phyloP scores from a whole-genome alignment of 2,797 vertebrate genomes.

The Erithacus rubecula region DNA sequence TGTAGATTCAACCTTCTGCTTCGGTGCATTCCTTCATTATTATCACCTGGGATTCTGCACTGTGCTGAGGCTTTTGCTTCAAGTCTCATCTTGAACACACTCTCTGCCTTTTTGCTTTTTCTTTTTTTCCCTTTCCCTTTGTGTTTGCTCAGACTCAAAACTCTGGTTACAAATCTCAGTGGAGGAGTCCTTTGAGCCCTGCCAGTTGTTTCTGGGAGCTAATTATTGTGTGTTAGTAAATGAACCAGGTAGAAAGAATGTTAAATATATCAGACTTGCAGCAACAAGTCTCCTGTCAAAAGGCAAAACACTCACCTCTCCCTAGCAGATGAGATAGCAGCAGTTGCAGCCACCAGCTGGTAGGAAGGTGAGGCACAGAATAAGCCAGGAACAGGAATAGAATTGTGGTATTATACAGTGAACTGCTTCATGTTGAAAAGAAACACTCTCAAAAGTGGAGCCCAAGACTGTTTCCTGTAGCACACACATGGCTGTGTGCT shows the following conservation, averaged over 20 bases:
- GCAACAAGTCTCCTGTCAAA: conserved; percentile 35
- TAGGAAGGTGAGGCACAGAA: background rate
- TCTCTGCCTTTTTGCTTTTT: background rate
- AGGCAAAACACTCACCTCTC: background rate
- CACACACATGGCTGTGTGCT: background rate
- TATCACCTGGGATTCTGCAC: background rate
- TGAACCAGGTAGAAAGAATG: background rate
- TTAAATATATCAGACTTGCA: conserved; percentile 3
- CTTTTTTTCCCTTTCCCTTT: background rate
- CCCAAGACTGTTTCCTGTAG: background rate
- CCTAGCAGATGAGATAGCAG: background rate
- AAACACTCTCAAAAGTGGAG: background rate
- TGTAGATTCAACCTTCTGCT: background rate
- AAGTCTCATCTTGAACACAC: background rate
- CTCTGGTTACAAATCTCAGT: background rate
- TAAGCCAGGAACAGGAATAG: background rate
- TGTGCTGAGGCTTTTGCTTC: background rate
- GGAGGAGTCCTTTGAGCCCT: background rate
- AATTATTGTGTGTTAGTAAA: conserved; percentile 16
- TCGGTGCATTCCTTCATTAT: background rate
- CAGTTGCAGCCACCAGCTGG: background rate
- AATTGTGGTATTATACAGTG: background rate
- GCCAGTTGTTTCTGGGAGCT: conserved; percentile 19
- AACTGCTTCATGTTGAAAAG: background rate
- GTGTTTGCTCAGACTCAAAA: background rate